A percentile compares a stretch with the other conserved stretches of the same genome.
These are phyloP conservation scores for Cryptomyrus ogoouensis DNA, from an alignment of 2,113 vertebrate genomes.

Conservation along the genomic window DNA sequence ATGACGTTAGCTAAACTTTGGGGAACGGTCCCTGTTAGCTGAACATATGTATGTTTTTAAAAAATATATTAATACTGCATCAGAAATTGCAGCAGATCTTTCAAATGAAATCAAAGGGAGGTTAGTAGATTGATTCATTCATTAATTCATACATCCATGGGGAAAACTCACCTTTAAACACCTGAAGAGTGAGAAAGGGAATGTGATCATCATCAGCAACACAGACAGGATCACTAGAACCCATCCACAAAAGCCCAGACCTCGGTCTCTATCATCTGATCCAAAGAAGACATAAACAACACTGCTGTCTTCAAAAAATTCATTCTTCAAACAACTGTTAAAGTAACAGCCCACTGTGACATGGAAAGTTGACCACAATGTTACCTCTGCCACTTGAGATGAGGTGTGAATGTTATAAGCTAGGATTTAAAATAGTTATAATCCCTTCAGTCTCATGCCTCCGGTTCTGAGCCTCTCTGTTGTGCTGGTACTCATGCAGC, in stretches of 20 bases:
- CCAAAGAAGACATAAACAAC: conserved; percentile 6
- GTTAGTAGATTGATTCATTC: background rate
- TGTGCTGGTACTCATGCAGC: background rate
- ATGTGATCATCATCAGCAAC: conserved; percentile 61
- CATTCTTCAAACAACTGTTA: background rate
- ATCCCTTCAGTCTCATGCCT: background rate
- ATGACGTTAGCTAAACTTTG: background rate
- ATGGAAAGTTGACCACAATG: background rate
- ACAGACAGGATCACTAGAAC: conserved; percentile 65
- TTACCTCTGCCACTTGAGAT: background rate
- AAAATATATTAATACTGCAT: background rate
- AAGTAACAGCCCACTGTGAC: background rate
- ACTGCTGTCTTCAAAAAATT: background rate
- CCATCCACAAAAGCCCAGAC: conserved; percentile 70
- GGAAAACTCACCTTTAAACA: conserved; percentile 71
- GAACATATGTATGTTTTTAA: background rate
- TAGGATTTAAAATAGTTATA: background rate
- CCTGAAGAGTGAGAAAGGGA: conserved; percentile 71
- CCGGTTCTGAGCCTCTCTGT: background rate
- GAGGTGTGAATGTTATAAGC: background rate
- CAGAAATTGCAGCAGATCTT: background rate
- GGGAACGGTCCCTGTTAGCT: background rate
- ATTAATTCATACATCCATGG: background rate
- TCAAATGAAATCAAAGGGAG: background rate
- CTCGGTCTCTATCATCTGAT: conserved; percentile 52